These are phyloP conservation scores for Porites lutea DNA, from an alignment of 64 coral and sea anemone species.

Conservation along the genomic window DNA sequence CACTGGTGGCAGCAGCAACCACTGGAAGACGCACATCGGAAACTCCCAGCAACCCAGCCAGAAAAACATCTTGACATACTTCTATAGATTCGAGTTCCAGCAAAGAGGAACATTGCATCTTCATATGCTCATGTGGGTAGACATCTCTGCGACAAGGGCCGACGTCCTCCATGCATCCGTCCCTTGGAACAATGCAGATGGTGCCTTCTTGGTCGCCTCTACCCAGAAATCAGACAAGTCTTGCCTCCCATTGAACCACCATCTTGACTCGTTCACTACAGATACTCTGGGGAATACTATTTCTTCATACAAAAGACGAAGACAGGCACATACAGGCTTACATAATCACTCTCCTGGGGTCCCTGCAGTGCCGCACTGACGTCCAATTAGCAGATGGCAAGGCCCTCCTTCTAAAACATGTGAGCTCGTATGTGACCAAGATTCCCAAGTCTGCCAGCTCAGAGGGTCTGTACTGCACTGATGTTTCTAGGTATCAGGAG, in stretches of 20 bases:
- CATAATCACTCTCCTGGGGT: constrained; percentile 9
- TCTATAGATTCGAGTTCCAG: too few species aligned
- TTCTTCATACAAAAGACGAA: constrained; percentile 14
- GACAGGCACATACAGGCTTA: constrained; percentile 32
- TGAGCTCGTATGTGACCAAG: constrained; percentile 60
- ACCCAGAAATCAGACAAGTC: constrained; percentile 31
- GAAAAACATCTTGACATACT: too few species aligned
- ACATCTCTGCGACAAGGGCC: too few species aligned
- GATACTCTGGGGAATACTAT: background rate
- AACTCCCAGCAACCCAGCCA: background rate
- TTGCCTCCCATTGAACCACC: background rate
- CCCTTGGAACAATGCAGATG: constrained; percentile 17
- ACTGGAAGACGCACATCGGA: background rate
- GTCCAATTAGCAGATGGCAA: constrained; percentile 45
- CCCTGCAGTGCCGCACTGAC: constrained; percentile 42
- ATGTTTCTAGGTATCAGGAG: constrained; percentile 15
- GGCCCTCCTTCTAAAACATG: constrained; percentile 42
- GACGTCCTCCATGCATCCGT: constrained; percentile 6
- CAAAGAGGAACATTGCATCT: too few species aligned
- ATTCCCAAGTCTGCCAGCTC: background rate
- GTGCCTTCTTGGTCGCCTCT: constrained; percentile 28
- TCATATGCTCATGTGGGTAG: too few species aligned
- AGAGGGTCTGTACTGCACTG: constrained; percentile 19
- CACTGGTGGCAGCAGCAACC: background rate
- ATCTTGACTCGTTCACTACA: background rate